Percentiles rank a stretch among this genome's conserved stretches.
Conservation (phyloP, 2,888 invertebrate species). For the Nowickia ferox region DNA sequence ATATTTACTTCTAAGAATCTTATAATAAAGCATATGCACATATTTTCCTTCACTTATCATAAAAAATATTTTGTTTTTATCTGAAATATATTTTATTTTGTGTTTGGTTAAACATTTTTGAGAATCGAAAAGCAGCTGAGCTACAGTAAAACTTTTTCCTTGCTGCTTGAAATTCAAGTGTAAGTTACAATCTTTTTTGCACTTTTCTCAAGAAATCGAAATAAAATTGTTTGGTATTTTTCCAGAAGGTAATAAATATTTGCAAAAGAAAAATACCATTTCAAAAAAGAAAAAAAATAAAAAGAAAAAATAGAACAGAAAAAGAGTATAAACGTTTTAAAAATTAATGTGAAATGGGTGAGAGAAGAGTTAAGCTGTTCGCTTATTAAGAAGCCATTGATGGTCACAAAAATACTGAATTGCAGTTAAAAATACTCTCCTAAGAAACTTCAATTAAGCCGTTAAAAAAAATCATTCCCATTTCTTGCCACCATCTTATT, state of each 20-base stretch:
- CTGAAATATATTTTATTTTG: neutral
- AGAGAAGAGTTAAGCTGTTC: neutral
- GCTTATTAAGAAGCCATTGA: too few species aligned
- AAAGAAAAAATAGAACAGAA: neutral
- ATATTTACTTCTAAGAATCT: too few species aligned
- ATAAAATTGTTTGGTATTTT: slow-evolving; percentile 27
- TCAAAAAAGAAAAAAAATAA: too few species aligned
- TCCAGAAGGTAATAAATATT: slow-evolving; percentile 30
- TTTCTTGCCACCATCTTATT: slow-evolving; percentile 9
- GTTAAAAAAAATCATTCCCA: neutral
- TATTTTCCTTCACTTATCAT: too few species aligned
- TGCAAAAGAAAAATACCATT: neutral
- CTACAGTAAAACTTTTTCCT: neutral
- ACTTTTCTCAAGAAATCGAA: neutral
- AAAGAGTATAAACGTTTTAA: neutral
- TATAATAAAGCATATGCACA: too few species aligned
- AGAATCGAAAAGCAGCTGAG: neutral
- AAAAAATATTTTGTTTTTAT: neutral
- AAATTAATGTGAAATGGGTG: neutral
- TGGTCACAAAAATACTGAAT: too few species aligned
- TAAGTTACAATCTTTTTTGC: neutral
- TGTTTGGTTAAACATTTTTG: neutral
- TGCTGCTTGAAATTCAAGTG: slow-evolving; percentile 1
- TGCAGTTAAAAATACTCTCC: neutral
- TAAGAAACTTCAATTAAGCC: neutral